Conservation (phyloP, 2,797 vertebrate species). For the Scolopax bukidnonensis region DNA sequence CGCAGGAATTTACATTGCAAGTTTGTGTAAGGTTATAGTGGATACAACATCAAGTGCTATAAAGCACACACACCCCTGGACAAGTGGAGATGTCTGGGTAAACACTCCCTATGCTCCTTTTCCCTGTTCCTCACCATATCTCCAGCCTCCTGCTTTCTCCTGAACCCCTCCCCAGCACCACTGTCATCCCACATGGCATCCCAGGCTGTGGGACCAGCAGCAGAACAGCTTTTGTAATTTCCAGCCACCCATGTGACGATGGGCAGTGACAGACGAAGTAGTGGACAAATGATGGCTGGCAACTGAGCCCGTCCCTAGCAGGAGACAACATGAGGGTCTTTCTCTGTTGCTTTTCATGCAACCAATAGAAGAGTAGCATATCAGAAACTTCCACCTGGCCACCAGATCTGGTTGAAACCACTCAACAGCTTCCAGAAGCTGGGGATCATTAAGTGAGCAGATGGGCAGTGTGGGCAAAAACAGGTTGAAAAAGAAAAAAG, state of each 20-base stretch:
- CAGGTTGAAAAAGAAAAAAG: neutral
- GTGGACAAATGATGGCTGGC: neutral
- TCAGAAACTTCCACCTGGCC: neutral
- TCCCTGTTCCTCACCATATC: neutral
- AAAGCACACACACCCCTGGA: too few species aligned
- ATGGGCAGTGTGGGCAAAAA: neutral
- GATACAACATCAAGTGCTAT: neutral
- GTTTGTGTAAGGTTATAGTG: fast-evolving
- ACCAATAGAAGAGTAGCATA: neutral
- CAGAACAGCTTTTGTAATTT: neutral
- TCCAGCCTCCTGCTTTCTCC: neutral
- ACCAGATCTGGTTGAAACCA: neutral
- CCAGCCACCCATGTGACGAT: too few species aligned
- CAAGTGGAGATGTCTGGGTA: neutral
- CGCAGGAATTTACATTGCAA: fast-evolving
- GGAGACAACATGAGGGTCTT: neutral
- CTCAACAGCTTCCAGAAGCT: neutral
- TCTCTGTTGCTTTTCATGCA: neutral
- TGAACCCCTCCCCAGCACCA: neutral
- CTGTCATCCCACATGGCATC: neutral
- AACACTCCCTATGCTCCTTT: neutral
- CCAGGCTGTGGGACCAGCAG: neutral
- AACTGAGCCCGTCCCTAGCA: neutral
- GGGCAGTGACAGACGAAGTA: neutral
- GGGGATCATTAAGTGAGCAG: fast-evolving